Evolutionary conservation across 2,797 vertebrate genomes (phyloP), one percentile per base, ranked within the genome.

Genomic region (Holocentrus rufus): DNA sequence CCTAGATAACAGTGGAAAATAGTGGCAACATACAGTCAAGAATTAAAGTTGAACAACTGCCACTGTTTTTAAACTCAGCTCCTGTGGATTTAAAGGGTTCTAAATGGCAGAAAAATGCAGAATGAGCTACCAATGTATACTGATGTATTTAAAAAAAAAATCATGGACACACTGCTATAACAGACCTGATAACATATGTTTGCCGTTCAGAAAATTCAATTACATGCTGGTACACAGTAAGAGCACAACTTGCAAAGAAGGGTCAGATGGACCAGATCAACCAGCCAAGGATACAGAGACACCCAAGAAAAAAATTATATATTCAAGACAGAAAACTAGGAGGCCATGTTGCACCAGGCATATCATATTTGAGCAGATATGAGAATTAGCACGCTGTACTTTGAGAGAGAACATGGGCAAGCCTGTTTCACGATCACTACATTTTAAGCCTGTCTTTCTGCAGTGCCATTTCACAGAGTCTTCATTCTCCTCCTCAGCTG

Each of bases 1-100:
- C 5, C 14, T 42, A 39, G 36, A 39, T 42, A 42, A 14, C 13
- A 1, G 61, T 62, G 46, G n/a, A 82, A 81, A 77, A 82, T 15
- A 49, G 54, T 70, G 68, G 82, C 72, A 83, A 72, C 81, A 85
- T 57, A 83, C 22, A 65, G 76, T 65, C 13, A 68, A 58, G 36
- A 66, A 34, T 42, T 39, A 61, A 36, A 5, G 63, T 17, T 17
- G 47, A 77, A 76, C 69, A n/a, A 10, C 34, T 36, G 18, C 30
- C 18, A 34, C 49, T 69, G 39, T 15, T 14, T 42, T 42, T 42
- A 42, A 14, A 42, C 39, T 13, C 39, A 13, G 39, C 25, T 44
- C n/a, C n/a, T n/a, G n/a, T 52, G 10, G 8, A 56, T 65, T 11
- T 52, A 44, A 58, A 39, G 2, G 25, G 57, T 20, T 30, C 5